phyloP scores from a whole-genome alignment of 92 coral and sea anemone genomes.

The Epizoanthus ramosus region DNA sequence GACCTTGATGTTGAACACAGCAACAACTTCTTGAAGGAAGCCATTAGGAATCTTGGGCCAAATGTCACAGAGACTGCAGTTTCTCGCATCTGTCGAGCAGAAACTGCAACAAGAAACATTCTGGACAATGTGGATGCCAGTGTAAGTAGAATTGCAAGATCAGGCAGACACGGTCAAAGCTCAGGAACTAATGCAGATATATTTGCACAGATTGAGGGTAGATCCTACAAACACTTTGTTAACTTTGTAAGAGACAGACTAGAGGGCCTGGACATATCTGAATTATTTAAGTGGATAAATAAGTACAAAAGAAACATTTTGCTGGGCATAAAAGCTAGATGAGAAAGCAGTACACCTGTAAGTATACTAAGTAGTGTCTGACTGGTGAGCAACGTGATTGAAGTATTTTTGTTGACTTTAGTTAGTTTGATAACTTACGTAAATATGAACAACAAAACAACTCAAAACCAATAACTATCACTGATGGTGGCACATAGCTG shows the following conservation, averaged over 20 bases:
- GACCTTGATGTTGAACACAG: conserved; percentile 69
- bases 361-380: neutral
- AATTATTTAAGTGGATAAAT: conserved; percentile 33
- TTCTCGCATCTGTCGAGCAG: conserved; percentile 46
- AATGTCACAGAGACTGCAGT: conserved; percentile 53
- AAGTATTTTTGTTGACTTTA: neutral
- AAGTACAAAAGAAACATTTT: conserved; percentile 41
- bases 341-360: neutral
- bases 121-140: conserved; percentile 46
- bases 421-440: neutral
- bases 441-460: neutral
- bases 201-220: neutral
- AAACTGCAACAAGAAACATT: conserved; percentile 34
- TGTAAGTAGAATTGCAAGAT: conserved; percentile 31
- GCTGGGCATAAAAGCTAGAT: conserved; percentile 8
- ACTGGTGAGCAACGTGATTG: neutral
- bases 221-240: conserved; percentile 14
- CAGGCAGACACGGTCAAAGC: conserved; percentile 58
- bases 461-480: no score
- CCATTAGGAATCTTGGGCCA: conserved; percentile 71
- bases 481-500: no score
- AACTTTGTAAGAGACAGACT: conserved; percentile 39
- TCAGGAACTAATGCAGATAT: conserved; percentile 38
- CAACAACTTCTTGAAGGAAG: conserved; percentile 59
- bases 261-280: conserved; percentile 28